A percentile compares a stretch with the other conserved stretches of the same genome.
These are phyloP conservation scores for Macroramphosus scolopax DNA, from an alignment of 2,797 vertebrate species.

Conservation along the genomic window DNA sequence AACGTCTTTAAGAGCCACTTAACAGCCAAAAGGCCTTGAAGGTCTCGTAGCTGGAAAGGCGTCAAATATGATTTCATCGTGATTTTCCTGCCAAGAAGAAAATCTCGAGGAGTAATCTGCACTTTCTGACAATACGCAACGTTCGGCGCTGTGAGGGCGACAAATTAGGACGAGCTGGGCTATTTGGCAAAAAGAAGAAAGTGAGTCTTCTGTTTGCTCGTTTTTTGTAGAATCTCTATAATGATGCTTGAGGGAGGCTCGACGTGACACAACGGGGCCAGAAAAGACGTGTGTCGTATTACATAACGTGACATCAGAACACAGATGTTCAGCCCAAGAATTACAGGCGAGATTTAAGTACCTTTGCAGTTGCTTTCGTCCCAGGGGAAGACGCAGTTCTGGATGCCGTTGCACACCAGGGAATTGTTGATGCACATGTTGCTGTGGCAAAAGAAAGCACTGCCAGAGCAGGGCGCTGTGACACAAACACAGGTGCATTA, in stretches of 20 bases:
- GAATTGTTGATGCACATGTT: slow-evolving; percentile 98
- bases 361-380: slow-evolving; percentile 97
- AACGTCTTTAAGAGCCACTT: slow-evolving; percentile 13
- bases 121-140: background rate
- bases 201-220: background rate
- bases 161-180: background rate
- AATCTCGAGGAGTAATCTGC: slow-evolving; percentile 1
- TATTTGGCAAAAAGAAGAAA: background rate
- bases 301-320: no score
- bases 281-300: no score
- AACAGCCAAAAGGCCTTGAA: slow-evolving; percentile 18
- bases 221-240: slow-evolving; percentile 8
- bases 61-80: slow-evolving; percentile 21
- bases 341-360: no score
- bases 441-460: slow-evolving; percentile 92
- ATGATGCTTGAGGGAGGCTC: slow-evolving; percentile 16
- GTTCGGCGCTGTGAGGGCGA: background rate
- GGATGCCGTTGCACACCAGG: slow-evolving; percentile 93
- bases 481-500: slow-evolving; percentile 48
- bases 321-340: no score
- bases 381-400: slow-evolving; percentile 97
- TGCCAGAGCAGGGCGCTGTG: slow-evolving; percentile 87
- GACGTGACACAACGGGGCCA: slow-evolving; percentile 21
- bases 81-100: slow-evolving; percentile 17
- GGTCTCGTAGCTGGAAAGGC: slow-evolving; percentile 18